Percentiles rank a stretch among this genome's conserved stretches.
phyloP scores from a whole-genome alignment of 2,888 invertebrate genomes.

The Cheilosia impressa region DNA sequence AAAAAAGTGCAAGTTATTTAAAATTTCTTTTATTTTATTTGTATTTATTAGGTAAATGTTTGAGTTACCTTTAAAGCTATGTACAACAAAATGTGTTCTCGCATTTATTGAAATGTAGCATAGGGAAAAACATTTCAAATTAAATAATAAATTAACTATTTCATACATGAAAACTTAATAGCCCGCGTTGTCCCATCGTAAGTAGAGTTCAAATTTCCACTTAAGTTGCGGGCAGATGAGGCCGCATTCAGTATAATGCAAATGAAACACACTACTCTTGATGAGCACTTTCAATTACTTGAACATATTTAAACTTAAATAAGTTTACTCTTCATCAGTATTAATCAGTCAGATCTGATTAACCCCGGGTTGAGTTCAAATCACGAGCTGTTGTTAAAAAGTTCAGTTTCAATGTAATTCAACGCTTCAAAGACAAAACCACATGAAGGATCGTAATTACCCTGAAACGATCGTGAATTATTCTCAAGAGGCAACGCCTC shows the following conservation, averaged over 20 bases:
- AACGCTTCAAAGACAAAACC: constrained; percentile 82
- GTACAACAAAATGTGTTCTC: constrained; percentile 30
- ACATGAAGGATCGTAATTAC: constrained; percentile 80
- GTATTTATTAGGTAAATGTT: constrained; percentile 11
- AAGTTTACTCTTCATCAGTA: constrained; percentile 27
- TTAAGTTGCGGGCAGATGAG: neutral
- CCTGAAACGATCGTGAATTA: constrained; percentile 73
- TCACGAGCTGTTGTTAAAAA: constrained; percentile 78
- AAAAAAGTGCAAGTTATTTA: neutral
- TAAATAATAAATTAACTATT: constrained; percentile 31
- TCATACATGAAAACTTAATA: constrained; percentile 33
- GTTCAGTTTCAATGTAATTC: constrained; percentile 81
- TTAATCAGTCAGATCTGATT: constrained; percentile 12
- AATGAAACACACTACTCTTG: constrained; percentile 4
- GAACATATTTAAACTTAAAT: constrained; percentile 52
- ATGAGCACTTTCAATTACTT: constrained; percentile 13
- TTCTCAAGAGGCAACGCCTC: constrained; percentile 79
- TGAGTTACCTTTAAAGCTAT: constrained; percentile 23
- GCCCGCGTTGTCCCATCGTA: neutral
- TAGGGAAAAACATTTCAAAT: constrained; percentile 40
- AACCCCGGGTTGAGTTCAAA: constrained; percentile 10
- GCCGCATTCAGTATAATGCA: neutral
- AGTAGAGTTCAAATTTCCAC: neutral
- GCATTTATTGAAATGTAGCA: constrained; percentile 1
- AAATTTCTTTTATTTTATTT: constrained; percentile 15